phyloP scores from a whole-genome alignment of 2,797 vertebrate species.

The Triplophysa yarkandensis region DNA sequence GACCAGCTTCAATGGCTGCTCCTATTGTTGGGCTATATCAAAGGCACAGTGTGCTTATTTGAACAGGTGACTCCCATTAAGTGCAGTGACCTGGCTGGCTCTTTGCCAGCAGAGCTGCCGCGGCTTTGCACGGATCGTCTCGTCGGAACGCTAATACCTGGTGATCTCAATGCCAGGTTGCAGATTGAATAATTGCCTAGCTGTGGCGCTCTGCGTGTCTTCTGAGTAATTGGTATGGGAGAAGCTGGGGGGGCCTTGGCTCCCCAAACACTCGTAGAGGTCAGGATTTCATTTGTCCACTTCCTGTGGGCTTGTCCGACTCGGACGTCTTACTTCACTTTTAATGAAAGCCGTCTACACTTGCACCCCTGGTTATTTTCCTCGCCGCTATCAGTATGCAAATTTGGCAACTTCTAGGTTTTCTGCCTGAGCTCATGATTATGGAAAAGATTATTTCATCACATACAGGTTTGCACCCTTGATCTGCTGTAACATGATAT shows the following conservation, averaged over 20 bases:
- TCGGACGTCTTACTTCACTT: conserved; percentile 41
- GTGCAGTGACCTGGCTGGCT: conserved; percentile 68
- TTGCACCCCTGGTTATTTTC: conserved; percentile 37
- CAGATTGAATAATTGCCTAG: conserved; percentile 62
- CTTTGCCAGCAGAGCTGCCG: conserved; percentile 62
- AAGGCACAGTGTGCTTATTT: conserved; percentile 75
- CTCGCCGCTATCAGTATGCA: conserved; percentile 41
- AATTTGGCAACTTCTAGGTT: conserved; percentile 42
- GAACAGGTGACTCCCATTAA: conserved; percentile 83
- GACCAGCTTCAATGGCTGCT: conserved; percentile 70
- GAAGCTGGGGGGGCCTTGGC: conserved; percentile 53
- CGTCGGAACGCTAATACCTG: conserved; percentile 41
- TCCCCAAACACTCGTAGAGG: conserved; percentile 58
- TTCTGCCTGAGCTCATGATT: conserved; percentile 47
- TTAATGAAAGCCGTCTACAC: conserved; percentile 52
- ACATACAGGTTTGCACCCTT: conserved; percentile 1
- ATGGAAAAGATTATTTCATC: conserved; percentile 41
- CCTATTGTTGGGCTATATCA: conserved; percentile 73
- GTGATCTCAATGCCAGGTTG: conserved; percentile 51
- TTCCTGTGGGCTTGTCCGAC: conserved; percentile 60
- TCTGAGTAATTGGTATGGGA: conserved; percentile 59
- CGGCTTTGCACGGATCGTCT: conserved; percentile 39
- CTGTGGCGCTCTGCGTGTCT: conserved; percentile 60
- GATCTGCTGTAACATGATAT: conserved; percentile 35
- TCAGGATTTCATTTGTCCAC: conserved; percentile 66